Evolutionary conservation across 2,888 invertebrate genomes (phyloP), one percentile per base, ranked within the genome.

Genomic region (Rutpela maculata): DNA sequence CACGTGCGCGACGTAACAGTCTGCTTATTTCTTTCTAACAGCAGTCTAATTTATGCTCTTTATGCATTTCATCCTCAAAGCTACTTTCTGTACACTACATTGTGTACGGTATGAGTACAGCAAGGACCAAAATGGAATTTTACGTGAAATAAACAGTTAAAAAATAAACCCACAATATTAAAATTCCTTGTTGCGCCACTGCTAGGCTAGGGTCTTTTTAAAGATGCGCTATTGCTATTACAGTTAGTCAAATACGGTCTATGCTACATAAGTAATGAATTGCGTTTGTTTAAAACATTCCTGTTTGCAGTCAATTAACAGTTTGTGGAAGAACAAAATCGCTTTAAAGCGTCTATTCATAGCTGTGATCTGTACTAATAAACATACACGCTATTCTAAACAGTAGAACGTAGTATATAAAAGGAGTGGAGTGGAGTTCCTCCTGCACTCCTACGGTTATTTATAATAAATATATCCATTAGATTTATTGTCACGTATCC

Each of bases 231-330:
- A 50, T 50, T 50, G n/a, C 50, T 50, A 50, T 50, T 50, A 50
- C 50, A 15, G 43, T 43, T 43, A 50, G 4, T 50, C n/a, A 60
- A 31, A 22, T 22, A 60, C 18, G 26, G 7, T 10, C 12, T 26
- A 7, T 22, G 22, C 26, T 15, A 22, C 31, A 22, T 26, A 22
- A 19, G 19, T 10, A 56, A 19, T 56, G 56, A 68, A 56, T 56
- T 31, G 55, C 68, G 56, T 60, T 59, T 60, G 60, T 70, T 70
- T 70, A 50, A 19, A 38, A 68, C 68, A 17, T 70, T 72, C 56
- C 76, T 76, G 76, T 76, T 76, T 62, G 72, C 66, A 76, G 19
- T 76, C 76, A 76, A 66, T 76, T 76, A 76, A 72, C 67, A 71
- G 43, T 43, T 70, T 70, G 31, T 31, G n/a, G 60, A 43, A n/a